Evolutionary conservation across 2,888 invertebrate genomes (phyloP), one percentile per base, ranked within the genome.

Genomic region (Gari tellinella): DNA sequence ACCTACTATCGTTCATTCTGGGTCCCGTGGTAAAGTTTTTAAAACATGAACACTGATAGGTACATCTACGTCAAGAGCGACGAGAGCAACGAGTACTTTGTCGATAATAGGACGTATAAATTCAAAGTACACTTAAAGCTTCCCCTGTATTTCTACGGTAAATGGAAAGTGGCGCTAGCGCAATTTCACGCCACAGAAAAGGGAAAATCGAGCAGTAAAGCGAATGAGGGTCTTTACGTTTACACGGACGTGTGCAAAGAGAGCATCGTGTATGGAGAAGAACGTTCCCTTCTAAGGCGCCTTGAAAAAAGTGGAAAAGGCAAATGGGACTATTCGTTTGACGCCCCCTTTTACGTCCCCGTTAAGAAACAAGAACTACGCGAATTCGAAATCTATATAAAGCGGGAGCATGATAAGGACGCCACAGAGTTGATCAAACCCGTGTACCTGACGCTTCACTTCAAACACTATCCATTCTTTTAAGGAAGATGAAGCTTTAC

Each of bases 311-410:
- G 37, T 15, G 21, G 21, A 10, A 46, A 55, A 37, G 48, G 38
- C 15, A 23, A 46, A 46, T 55, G 46, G 55, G 46, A 63, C 26
- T 55, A 55, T 21, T 37, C 38, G 19, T 38, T 63, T 1, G 53
- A 63, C 8, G 49, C 46, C 1, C 65, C 65, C 10, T 70, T 61
- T 62, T 66, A 75, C 62, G 37, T 70, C 8, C 57, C 53, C 38
- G 49, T 75, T 10, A 70, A 58, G 38, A 58, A 43, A 23, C 41
- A 38, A 1, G 45, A 60, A 14, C 0, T 68, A 26, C 19, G 67
- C 5, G 64, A 65, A 45, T 67, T 75, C n/a, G 60, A 61, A 40
- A 61, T 77, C 48, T 69, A 72, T 77, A 77, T 72, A 72, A 77
- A 56, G 45, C 17, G 14, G 2, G 60, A 38, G 21, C 19, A 56